These are phyloP conservation scores for Eupelmus urozonus DNA, from an alignment of 2,888 invertebrate genomes.

Conservation along the genomic window DNA sequence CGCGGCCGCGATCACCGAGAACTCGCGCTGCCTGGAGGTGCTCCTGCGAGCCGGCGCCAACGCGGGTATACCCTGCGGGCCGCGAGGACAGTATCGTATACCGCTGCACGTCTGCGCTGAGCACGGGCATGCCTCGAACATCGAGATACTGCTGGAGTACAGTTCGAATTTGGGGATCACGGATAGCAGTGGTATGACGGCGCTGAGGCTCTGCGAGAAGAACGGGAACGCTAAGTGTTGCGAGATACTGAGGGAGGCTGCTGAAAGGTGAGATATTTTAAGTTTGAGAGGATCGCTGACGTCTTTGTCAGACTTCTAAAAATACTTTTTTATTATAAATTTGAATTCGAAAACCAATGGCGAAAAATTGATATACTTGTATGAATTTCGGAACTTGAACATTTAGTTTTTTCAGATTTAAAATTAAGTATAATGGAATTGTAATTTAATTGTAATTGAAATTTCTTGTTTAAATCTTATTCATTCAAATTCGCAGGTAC, in stretches of 20 bases:
- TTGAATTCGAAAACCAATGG: no score
- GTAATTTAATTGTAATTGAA: no score
- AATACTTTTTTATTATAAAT: no score
- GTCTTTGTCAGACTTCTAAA: no score
- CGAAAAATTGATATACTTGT: no score
- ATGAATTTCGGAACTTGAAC: no score
- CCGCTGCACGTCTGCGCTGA: slow-evolving; percentile 90
- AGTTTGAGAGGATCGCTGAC: no score
- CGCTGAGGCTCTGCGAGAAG: slow-evolving; percentile 86
- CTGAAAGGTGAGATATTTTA: slow-evolving; percentile 78
- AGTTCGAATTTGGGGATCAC: slow-evolving; percentile 82
- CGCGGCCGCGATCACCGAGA: slow-evolving; percentile 89
- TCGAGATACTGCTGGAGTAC: slow-evolving; percentile 82
- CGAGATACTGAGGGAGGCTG: slow-evolving; percentile 82
- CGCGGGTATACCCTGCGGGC: slow-evolving; percentile 84
- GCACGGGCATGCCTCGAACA: slow-evolving; percentile 86
- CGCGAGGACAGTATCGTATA: slow-evolving; percentile 85
- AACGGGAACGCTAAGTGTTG: slow-evolving; percentile 83
- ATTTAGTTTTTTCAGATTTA: no score
- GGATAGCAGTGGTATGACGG: slow-evolving; percentile 85
- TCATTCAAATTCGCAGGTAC: slow-evolving; percentile 63
- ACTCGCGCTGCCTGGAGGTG: slow-evolving; percentile 86
- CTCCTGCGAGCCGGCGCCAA: slow-evolving; percentile 86
- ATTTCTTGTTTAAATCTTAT: no score
- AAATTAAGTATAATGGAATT: no score